Percentiles rank a stretch among this genome's conserved stretches.
Evolutionary conservation across 2,113 vertebrate species (phyloP).

Genomic region (Ranitomeya variabilis): DNA sequence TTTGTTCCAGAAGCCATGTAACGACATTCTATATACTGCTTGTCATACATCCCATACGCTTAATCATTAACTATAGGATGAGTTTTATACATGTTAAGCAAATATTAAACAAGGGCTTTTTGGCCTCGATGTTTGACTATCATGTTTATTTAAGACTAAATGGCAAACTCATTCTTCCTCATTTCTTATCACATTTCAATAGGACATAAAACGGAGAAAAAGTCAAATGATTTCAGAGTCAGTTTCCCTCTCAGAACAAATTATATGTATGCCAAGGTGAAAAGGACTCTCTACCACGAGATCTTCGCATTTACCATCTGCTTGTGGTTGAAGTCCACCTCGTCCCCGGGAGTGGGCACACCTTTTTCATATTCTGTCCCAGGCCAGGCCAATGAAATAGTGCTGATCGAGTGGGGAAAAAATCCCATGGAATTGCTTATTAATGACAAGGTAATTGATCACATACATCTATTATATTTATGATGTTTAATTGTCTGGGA

Average conservation of each 20-base stretch:
- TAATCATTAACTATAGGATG: conserved; percentile 21
- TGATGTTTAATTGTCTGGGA: not conserved
- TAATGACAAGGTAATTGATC: conserved; percentile 89
- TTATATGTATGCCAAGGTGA: conserved; percentile 93
- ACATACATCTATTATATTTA: conserved; percentile 4
- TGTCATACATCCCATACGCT: not conserved
- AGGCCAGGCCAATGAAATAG: conserved; percentile 96
- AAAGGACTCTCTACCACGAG: conserved; percentile 94
- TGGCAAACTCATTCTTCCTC: conserved; percentile 14
- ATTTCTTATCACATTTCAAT: conserved; percentile 36
- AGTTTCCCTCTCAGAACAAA: conserved; percentile 89
- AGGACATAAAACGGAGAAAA: conserved; percentile 59
- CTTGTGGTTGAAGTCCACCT: conserved; percentile 94
- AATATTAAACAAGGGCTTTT: not conserved
- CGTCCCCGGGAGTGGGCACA: conserved; percentile 91
- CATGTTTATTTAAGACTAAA: conserved; percentile 26
- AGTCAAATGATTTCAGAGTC: conserved; percentile 56
- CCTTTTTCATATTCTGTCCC: conserved; percentile 95
- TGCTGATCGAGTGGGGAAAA: conserved; percentile 97
- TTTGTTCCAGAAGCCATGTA: not conserved
- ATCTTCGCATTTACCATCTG: conserved; percentile 96
- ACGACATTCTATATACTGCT: too few species aligned
- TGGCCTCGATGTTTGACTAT: not conserved
- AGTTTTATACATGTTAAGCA: not conserved
- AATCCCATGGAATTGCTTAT: conserved; percentile 96